These are phyloP conservation scores for Cancer borealis DNA, from an alignment of 2,888 invertebrate species.

Conservation along the genomic window DNA sequence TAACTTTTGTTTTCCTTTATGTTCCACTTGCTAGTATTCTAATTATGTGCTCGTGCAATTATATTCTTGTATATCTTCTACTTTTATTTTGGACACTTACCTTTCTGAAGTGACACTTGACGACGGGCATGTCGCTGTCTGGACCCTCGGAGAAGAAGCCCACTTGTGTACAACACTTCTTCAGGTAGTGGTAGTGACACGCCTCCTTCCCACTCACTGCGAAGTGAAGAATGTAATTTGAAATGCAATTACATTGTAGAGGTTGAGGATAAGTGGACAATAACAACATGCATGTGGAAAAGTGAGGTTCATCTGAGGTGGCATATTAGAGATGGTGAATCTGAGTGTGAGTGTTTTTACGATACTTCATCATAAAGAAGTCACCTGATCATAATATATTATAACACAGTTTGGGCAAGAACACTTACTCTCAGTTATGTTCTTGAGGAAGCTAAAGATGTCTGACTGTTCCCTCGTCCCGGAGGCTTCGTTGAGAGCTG, in stretches of 20 bases:
- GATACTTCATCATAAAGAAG: neutral
- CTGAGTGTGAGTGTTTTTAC: neutral
- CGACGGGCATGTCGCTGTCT: neutral
- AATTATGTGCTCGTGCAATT: slow-evolving; percentile 28
- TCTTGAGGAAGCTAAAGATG: slow-evolving; percentile 52
- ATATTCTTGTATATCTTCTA: neutral
- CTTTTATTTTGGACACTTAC: slow-evolving; percentile 34
- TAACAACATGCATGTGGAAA: neutral
- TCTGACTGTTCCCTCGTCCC: neutral
- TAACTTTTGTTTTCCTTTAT: neutral
- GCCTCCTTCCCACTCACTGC: slow-evolving; percentile 67
- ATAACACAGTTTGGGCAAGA: neutral
- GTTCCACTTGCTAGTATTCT: neutral
- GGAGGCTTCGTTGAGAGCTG: neutral
- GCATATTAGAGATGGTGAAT: neutral
- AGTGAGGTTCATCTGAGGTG: neutral
- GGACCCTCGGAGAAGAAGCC: neutral
- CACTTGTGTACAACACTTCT: slow-evolving; percentile 55
- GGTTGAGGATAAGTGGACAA: neutral
- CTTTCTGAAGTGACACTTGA: slow-evolving; percentile 68
- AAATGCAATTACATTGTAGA: neutral
- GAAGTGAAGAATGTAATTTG: neutral
- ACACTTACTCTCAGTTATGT: slow-evolving; percentile 52
- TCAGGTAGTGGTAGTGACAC: slow-evolving; percentile 66
- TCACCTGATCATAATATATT: neutral